Percentiles rank a stretch among this genome's conserved stretches.
Evolutionary conservation across 2,888 invertebrate genomes (phyloP).

Genomic region (Microdon myrmicae): DNA sequence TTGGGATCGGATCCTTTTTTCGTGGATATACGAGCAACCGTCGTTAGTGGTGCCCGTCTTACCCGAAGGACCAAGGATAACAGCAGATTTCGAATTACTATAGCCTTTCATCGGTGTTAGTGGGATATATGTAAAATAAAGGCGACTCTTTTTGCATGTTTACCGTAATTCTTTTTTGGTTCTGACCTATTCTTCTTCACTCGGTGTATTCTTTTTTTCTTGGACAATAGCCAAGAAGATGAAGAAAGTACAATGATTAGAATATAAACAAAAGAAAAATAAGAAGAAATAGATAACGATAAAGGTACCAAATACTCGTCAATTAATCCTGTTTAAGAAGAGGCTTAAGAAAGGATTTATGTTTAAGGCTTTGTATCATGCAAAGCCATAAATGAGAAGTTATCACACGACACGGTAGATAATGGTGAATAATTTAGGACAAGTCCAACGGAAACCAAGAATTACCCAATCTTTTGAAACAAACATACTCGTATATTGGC

Average conservation of each 20-base stretch:
- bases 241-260: conserved; percentile 31
- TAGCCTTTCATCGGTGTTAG: conserved; percentile 32
- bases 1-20: conserved; percentile 51
- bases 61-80: conserved; percentile 39
- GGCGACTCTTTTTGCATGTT: conserved; percentile 44
- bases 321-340: conserved; percentile 40
- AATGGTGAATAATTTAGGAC: conserved; percentile 9
- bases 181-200: too few species aligned
- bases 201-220: too few species aligned
- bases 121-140: conserved; percentile 4
- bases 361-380: conserved; percentile 23
- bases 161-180: conserved; percentile 11
- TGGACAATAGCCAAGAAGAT: conserved; percentile 39
- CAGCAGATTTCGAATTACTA: conserved; percentile 42
- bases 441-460: background rate
- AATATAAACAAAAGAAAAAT: conserved; percentile 21
- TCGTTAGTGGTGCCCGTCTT: conserved; percentile 11
- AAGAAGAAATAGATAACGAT: conserved; percentile 30
- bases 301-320: conserved; percentile 49
- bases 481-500: background rate
- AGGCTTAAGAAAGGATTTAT: conserved; percentile 28
- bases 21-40: conserved; percentile 22
- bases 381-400: conserved; percentile 13
- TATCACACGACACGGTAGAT: conserved; percentile 21
- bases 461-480: background rate